Evolutionary conservation across 2,888 invertebrate genomes (phyloP), one percentile per base, ranked within the genome.

Genomic region (Clanis bilineata): DNA sequence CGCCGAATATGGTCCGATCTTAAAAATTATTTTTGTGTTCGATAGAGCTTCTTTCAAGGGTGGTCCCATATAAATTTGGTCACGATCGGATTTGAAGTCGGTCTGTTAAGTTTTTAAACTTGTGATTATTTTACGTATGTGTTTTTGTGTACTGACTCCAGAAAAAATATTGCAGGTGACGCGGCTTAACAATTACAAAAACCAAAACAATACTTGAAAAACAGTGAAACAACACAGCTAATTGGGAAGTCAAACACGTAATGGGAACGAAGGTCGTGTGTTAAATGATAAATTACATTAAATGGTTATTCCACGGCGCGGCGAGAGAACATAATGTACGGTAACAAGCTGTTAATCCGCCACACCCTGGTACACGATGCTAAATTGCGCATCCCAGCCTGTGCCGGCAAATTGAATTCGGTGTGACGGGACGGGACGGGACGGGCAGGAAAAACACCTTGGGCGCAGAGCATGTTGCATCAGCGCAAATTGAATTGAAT

Each of bases 251-350:
- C 47, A 28, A 45, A 28, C 47, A 15, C 47, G 28, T 47, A 47
- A 47, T 47, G 47, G 25, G 28, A 47, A 25, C 28, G 47, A 47
- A 47, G 47, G 47, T 47, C 47, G 47, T 15, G n/a, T 18, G 47
- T 25, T 9, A 47, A 47, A 47, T 47, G 47, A 47, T 47, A 47
- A 47, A 47, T 47, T 47, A 15, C 28, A 25, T 47, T 47, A 47
- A 47, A 47, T 47, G 47, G 47, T 47, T 47, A 47, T 47, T 47
- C 28, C 28, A 47, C 47, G 28, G 47, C 47, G 47, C 47, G 15
- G 7, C 12, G 10, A 15, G 47, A 25, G 25, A 25, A 43, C 47
- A 47, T 47, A 47, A 28, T 47, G 47, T 47, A 47, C 47, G 47
- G 47, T 23, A 28, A 28, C 47, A 47, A 15, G 28, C 28, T 15